phyloP scores from a whole-genome alignment of 2,797 vertebrate species.

The Lepilemur septentrionalis region DNA sequence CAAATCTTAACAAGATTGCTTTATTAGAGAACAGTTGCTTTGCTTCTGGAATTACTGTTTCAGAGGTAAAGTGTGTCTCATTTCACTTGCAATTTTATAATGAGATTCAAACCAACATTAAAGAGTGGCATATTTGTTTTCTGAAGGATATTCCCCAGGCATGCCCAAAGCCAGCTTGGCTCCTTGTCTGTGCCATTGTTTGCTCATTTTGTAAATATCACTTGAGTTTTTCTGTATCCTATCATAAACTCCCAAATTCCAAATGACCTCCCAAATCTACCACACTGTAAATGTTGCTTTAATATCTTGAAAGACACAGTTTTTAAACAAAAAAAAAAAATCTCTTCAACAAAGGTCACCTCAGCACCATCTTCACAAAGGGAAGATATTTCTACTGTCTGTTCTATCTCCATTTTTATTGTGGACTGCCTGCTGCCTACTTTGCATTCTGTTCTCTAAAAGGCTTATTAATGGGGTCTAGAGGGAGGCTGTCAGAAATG shows the following conservation, averaged over 20 bases:
- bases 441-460: constrained; percentile 86
- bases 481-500: constrained; percentile 89
- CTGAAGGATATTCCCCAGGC: constrained; percentile 84
- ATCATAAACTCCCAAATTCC: constrained; percentile 59
- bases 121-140: constrained; percentile 84
- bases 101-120: constrained; percentile 84
- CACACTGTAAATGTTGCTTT: constrained; percentile 50
- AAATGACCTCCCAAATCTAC: constrained; percentile 56
- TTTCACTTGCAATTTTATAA: constrained; percentile 83
- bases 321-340: constrained; percentile 33
- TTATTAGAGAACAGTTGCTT: constrained; percentile 76
- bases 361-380: constrained; percentile 73
- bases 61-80: constrained; percentile 78
- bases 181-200: constrained; percentile 76
- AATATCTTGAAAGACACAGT: constrained; percentile 75
- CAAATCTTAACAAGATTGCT: constrained; percentile 76
- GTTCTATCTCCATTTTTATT: constrained; percentile 81
- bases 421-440: constrained; percentile 84
- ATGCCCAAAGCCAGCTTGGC: constrained; percentile 76
- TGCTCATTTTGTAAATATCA: constrained; percentile 81
- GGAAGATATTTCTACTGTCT: constrained; percentile 74
- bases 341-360: constrained; percentile 74
- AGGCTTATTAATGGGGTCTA: constrained; percentile 89
- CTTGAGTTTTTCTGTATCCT: constrained; percentile 72
- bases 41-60: constrained; percentile 82